A percentile compares a stretch with the other conserved stretches of the same genome.
These are phyloP conservation scores for Gila orcuttii DNA, from an alignment of 2,113 vertebrate species.

Conservation along the genomic window DNA sequence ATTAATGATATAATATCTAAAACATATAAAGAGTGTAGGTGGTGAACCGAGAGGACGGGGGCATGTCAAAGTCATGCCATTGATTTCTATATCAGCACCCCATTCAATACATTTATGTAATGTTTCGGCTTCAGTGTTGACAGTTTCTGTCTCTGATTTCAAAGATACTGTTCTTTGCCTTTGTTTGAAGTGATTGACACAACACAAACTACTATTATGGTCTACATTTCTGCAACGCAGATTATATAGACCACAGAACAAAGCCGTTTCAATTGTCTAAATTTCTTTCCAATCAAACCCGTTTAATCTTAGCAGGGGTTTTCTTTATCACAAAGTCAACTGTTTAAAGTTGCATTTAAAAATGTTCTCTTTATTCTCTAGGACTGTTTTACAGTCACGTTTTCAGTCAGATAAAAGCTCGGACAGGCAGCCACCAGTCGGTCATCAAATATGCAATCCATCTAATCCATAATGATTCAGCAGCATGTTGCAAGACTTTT, in stretches of 20 bases:
- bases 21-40: background rate
- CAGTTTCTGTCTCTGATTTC: background rate
- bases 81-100: background rate
- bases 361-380: background rate
- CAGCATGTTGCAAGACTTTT: constrained; percentile 22
- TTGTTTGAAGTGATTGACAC: background rate
- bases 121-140: background rate
- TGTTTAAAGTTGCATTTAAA: background rate
- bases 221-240: background rate
- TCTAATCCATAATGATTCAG: constrained; percentile 51
- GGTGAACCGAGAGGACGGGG: background rate
- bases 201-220: background rate
- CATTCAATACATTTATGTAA: constrained; percentile 6
- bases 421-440: background rate
- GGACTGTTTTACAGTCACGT: constrained; percentile 11
- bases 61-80: background rate
- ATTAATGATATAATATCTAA: background rate
- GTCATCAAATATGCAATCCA: constrained; percentile 32
- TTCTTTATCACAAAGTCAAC: background rate
- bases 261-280: background rate
- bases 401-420: constrained; percentile 13
- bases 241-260: background rate
- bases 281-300: background rate
- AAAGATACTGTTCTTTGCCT: background rate
- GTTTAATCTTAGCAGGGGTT: background rate